Evolutionary conservation across 2,113 vertebrate genomes (phyloP).

Genomic region (Hippopotamus amphibius): DNA sequence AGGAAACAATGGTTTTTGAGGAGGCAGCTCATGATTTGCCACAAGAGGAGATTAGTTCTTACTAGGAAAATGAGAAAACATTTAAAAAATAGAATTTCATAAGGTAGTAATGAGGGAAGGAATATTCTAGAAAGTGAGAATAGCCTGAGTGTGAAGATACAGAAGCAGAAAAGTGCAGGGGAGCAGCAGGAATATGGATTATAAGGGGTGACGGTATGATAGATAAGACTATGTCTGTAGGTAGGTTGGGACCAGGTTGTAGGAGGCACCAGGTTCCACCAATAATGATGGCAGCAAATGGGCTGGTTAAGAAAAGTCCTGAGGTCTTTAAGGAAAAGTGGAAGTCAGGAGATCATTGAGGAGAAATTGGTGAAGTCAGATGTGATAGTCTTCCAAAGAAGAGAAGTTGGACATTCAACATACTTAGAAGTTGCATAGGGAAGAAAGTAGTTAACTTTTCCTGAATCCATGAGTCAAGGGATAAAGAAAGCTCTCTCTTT

Average conservation of each 20-base stretch:
- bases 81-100: slow-evolving; percentile 21
- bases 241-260: neutral
- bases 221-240: neutral
- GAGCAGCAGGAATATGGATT: neutral
- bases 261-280: neutral
- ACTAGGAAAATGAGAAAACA: neutral
- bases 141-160: slow-evolving; percentile 21
- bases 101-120: neutral
- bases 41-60: neutral
- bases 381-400: neutral
- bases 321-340: slow-evolving; percentile 24
- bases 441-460: slow-evolving; percentile 19
- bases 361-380: neutral
- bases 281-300: neutral
- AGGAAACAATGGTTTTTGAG: neutral
- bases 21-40: neutral
- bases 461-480: neutral
- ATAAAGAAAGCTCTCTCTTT: neutral
- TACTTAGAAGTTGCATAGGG: neutral
- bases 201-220: neutral
- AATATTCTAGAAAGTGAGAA: neutral
- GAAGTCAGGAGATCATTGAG: neutral
- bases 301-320: neutral
- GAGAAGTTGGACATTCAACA: neutral
- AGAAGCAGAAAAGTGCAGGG: neutral